A percentile compares a stretch with the other conserved stretches of the same genome.
Conservation (phyloP, 1,140 invertebrate species). For the Orius insidiosus region DNA sequence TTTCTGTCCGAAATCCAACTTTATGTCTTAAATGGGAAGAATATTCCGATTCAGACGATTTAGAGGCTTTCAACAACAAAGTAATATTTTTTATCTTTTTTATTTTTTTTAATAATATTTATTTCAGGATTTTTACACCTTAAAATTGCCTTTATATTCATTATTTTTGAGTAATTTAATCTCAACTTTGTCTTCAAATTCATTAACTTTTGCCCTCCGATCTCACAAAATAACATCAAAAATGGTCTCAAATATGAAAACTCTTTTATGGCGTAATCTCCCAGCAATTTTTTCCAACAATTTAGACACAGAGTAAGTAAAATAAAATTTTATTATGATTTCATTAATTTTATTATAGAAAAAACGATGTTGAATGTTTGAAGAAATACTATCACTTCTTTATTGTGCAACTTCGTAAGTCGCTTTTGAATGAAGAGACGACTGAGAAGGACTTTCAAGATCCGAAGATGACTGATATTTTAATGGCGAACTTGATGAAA, state of each 20-base stretch:
- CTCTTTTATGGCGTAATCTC: constrained; percentile 33
- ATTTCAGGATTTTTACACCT: constrained; percentile 15
- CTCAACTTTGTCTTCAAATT: constrained; percentile 17
- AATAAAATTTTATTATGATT: constrained; percentile 1
- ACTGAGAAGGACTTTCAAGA: no score
- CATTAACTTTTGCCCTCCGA: constrained; percentile 23
- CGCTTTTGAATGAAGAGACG: no score
- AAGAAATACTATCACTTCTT: constrained; percentile 9
- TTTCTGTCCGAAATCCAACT: background rate
- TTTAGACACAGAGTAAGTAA: constrained; percentile 20
- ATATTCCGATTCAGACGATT: background rate
- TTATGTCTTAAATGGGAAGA: constrained; percentile 5
- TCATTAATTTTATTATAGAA: constrained; percentile 19
- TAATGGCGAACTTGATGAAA: no score
- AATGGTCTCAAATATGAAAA: constrained; percentile 27
- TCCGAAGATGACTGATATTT: no score
- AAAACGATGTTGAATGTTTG: constrained; percentile 20
- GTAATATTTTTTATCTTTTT: constrained; percentile 7
- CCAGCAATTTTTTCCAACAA: constrained; percentile 23
- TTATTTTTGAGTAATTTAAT: constrained; percentile 24
- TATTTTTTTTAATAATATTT: background rate
- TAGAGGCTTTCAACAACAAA: no score
- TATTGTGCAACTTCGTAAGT: background rate
- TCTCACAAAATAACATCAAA: constrained; percentile 23
- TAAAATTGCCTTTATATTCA: constrained; percentile 22